A percentile compares a stretch with the other conserved stretches of the same genome.
Conservation (phyloP, 2,113 vertebrate species). For the Ctenodactylus gundi region DNA sequence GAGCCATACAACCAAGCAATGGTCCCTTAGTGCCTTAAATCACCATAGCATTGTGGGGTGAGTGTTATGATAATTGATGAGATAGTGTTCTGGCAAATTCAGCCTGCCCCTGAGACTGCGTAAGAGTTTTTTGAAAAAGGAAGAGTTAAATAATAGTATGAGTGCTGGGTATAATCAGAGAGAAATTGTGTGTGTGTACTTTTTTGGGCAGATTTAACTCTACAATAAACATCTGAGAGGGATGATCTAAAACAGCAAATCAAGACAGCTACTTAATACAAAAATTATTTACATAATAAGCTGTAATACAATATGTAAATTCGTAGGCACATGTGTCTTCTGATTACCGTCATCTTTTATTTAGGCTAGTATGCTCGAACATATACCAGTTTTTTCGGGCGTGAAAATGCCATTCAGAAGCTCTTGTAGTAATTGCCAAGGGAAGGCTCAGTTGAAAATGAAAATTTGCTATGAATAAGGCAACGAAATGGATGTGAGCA, state of each 20-base stretch:
- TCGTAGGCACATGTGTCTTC: background rate
- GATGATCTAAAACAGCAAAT: background rate
- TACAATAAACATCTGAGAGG: background rate
- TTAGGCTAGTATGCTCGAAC: background rate
- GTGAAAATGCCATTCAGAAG: background rate
- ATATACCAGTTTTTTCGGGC: background rate
- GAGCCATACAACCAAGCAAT: slow-evolving; percentile 30
- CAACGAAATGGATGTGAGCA: background rate
- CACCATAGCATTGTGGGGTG: background rate
- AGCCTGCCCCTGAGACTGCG: background rate
- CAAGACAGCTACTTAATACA: background rate
- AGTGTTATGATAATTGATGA: slow-evolving; percentile 14
- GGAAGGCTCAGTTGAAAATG: slow-evolving; percentile 1
- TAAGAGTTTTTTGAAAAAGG: background rate
- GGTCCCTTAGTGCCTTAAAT: slow-evolving; percentile 56
- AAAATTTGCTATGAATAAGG: slow-evolving; percentile 23
- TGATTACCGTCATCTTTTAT: background rate
- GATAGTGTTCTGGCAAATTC: background rate
- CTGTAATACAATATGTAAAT: background rate
- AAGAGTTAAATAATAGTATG: slow-evolving; percentile 17
- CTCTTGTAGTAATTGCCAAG: background rate
- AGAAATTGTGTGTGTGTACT: background rate
- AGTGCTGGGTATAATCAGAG: background rate
- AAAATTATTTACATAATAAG: slow-evolving; percentile 1
- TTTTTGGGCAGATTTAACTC: background rate